These are phyloP conservation scores for Halichoerus grypus DNA, from an alignment of 2,113 vertebrate genomes.

Conservation along the genomic window DNA sequence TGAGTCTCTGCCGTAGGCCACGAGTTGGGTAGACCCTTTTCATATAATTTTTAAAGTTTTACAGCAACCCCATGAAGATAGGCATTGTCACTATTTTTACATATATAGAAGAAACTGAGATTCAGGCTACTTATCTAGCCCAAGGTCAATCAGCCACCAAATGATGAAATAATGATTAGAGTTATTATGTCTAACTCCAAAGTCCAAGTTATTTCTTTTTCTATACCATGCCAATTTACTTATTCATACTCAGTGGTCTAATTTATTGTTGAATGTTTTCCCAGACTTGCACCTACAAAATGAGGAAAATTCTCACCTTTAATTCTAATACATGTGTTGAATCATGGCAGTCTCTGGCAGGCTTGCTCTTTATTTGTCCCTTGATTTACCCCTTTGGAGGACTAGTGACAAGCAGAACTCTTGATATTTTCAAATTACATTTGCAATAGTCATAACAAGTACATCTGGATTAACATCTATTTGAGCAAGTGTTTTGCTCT, in stretches of 20 bases:
- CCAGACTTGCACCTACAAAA: background rate
- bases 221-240: background rate
- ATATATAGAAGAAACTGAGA: background rate
- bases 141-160: background rate
- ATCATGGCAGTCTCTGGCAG: background rate
- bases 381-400: background rate
- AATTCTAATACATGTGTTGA: background rate
- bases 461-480: slow-evolving; percentile 20
- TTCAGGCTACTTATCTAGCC: background rate
- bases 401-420: background rate
- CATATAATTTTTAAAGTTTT: slow-evolving; percentile 5
- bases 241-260: background rate
- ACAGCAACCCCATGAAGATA: background rate
- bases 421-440: background rate
- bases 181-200: background rate
- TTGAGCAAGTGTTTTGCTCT: slow-evolving; percentile 43
- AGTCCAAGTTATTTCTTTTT: background rate
- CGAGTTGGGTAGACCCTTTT: background rate
- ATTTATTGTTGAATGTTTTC: slow-evolving; percentile 38
- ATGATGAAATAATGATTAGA: background rate
- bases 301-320: background rate
- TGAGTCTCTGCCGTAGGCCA: background rate
- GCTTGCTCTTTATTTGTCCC: background rate
- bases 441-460: background rate
- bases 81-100: background rate